Evolutionary conservation across 35 echinoderm and acorn worm genomes (phyloP), one percentile per base, ranked within the genome.

Genomic region (Holothuria glaberrima): DNA sequence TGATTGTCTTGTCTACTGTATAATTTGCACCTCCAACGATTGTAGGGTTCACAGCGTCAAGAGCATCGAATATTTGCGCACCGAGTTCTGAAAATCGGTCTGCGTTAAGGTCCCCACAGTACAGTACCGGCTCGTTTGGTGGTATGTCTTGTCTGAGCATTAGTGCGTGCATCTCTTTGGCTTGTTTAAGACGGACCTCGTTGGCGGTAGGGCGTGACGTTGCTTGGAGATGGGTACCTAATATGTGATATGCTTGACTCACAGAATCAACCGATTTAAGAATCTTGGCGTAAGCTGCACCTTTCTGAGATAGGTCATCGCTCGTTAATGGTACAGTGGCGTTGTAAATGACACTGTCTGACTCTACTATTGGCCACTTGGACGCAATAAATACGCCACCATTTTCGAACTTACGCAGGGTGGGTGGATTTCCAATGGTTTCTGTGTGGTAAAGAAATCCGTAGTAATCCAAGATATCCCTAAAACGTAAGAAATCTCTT

Each of bases 311-410:
- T 28, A 98, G n/a, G 26, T 52, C 54, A 64, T 98, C 96, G 3
- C 87, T 71, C 4, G 96, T 90, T 25, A 67, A 75, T 9, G 12
- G 0, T 0, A 86, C 90, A 6, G 83, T 60, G 9, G 73, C 58
- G 2, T 87, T 88, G 62, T 91, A 98, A 19, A 98, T 90, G 18
- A n/a, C 68, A 26, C 88, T 63, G 14, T 86, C 88, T 82, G 92
- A 71, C 76, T 75, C 86, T 12, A 94, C 24, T 30, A 98, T 98
- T 41, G 96, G 96, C 96, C 96, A 98, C 0, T 93, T 86, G 12
- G 96, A 98, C 4, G 96, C 90, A 50, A 98, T 93, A 45, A 94
- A 98, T 18, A 98, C 96, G 19, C 96, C 96, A 26, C 96, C 96
- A 67, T 98, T 94, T 75, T 98, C 96, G 30, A 87, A 87, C 18